A percentile compares a stretch with the other conserved stretches of the same genome.
These are phyloP conservation scores for Gallinago jamesoni DNA, from an alignment of 2,113 vertebrate species.

Conservation along the genomic window DNA sequence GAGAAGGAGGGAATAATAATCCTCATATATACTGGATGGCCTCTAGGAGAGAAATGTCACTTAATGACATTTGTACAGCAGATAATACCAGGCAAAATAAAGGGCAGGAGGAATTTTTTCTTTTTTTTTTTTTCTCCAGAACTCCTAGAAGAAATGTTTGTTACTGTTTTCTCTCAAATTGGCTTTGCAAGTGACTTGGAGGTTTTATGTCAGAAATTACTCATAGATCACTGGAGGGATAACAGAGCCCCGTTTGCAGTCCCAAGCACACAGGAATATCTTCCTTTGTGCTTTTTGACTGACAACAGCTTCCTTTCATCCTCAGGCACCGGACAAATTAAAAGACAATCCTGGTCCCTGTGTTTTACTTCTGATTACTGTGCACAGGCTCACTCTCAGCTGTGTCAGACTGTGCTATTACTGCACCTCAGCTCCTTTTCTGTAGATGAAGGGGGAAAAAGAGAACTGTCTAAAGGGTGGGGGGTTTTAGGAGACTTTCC, in stretches of 20 bases:
- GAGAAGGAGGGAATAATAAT: conserved; percentile 25
- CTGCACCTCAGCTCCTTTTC: background rate
- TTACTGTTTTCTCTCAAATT: background rate
- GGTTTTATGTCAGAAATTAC: conserved; percentile 40
- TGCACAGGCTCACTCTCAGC: background rate
- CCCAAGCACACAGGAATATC: background rate
- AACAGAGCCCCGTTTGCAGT: background rate
- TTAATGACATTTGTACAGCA: conserved; percentile 61
- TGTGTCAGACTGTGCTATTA: background rate
- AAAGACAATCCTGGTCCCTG: conserved; percentile 7
- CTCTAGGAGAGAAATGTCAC: conserved; percentile 60
- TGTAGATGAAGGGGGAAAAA: background rate
- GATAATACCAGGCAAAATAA: conserved; percentile 41
- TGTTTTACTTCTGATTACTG: conserved; percentile 9
- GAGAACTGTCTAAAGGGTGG: background rate
- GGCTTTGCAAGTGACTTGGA: conserved; percentile 24
- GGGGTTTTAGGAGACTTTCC: background rate
- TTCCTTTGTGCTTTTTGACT: conserved; percentile 10
- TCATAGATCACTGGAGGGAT: conserved; percentile 1
- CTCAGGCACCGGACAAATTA: conserved; percentile 32
- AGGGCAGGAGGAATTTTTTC: background rate
- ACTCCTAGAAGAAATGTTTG: conserved; percentile 19
- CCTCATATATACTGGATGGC: background rate
- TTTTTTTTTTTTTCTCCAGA: background rate
- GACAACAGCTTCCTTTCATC: conserved; percentile 47